Base-by-base conservation (phyloP, 1,140 invertebrate species). In the Musca vetustissima region DNA sequence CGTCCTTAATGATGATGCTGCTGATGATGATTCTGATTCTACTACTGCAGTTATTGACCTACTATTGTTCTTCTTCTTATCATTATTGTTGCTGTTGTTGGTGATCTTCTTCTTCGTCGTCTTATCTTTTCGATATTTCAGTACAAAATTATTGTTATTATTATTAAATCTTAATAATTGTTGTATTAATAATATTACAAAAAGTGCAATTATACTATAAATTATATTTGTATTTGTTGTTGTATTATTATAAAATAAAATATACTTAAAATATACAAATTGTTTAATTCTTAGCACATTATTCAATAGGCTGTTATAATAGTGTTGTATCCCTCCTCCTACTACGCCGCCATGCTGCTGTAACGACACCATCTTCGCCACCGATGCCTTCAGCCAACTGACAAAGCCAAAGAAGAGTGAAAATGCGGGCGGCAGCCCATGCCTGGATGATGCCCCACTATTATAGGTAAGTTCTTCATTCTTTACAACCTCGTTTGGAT, bases 401-500 rank as follows among this genome's bases (percentile, higher is more conserved):
- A 17, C n/a, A 36, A 61, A n/a, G n/a, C n/a, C n/a, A 43, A 43
- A 61, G 57, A 61, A 19, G 14, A 61, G 43, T 61, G 36, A 61
- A 36, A 32, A n/a, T 17, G 57, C 19, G 8, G 57, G 28, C n/a
- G 57, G 17, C 15, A 22, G 57, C 21, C 2, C 55, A 28, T 36
- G 64, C 36, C 36, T 47, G n/a, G n/a, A n/a, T n/a, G n/a, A n/a
- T 17, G 47, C 21, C 6, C 48, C 65, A 32, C 78, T 80, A 36
- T 81, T 83, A 57, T 92, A 93, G 24, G 92, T 94, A 72, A 95
- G 83, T 84, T 95, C 93, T 83, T 95, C 93, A 83, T 94, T 95
- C 84, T 95, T 95, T 72, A 95, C 92, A 73, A 95, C 93, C 84
- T 96, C 94, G 83, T 96, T 96, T 64, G 91, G 92, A 84, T 92